These are phyloP conservation scores for Nestor notabilis DNA, from an alignment of 2,113 vertebrate species.

Conservation along the genomic window DNA sequence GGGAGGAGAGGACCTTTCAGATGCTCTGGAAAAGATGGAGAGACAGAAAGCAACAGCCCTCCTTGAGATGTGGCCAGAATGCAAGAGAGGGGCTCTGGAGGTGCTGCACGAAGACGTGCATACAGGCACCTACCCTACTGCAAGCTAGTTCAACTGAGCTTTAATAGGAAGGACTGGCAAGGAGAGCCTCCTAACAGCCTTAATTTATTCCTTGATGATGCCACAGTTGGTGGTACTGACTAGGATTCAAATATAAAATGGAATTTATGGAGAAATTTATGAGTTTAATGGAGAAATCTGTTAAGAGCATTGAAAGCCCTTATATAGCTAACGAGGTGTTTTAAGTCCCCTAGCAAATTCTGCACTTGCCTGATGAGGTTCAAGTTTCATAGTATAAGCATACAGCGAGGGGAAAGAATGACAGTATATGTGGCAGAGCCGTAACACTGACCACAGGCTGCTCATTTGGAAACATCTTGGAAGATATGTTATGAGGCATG, in stretches of 20 bases:
- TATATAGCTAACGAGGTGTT: conserved; percentile 67
- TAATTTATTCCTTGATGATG: conserved; percentile 55
- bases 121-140: neutral
- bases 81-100: neutral
- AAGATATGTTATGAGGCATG: conserved; percentile 56
- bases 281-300: conserved; percentile 63
- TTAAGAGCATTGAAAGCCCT: conserved; percentile 63
- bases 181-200: neutral
- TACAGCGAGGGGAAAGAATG: conserved; percentile 70
- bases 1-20: neutral
- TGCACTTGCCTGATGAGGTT: conserved; percentile 56
- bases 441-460: neutral
- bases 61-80: neutral
- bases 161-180: conserved; percentile 10
- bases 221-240: conserved; percentile 50
- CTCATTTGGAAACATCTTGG: conserved; percentile 60
- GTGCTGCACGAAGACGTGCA: neutral
- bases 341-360: conserved; percentile 69
- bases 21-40: neutral
- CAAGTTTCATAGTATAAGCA: conserved; percentile 67
- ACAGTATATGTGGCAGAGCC: conserved; percentile 39
- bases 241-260: conserved; percentile 56
- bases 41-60: neutral
- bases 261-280: conserved; percentile 67
- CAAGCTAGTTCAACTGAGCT: neutral